Evolutionary conservation across 2,113 vertebrate genomes (phyloP), one percentile per base, ranked within the genome.

Genomic region (Sardina pilchardus): DNA sequence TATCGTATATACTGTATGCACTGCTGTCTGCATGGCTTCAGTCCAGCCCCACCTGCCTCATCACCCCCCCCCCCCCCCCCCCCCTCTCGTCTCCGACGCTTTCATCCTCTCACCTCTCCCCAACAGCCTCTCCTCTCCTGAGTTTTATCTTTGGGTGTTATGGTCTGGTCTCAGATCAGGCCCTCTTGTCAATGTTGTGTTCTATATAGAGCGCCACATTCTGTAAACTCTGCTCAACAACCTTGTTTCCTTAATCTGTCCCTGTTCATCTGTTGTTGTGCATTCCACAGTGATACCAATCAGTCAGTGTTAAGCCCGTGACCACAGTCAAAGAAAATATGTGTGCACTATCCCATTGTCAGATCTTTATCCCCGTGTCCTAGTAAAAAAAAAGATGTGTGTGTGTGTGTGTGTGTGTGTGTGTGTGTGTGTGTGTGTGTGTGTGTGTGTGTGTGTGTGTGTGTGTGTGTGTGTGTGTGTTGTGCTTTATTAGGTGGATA

Each of bases 281-380:
- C 71, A 78, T 78, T 78, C 71, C 34, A 0, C 14, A 34, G 4
- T 16, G 71, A 78, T 78, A 17, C 30, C 12, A 12, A 78, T 78
- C 14, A 78, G 71, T 78, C 71, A 78, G 34, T 78, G 71, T 78
- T 34, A 78, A 36, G 71, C 71, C 26, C 12, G 71, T 78, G 71
- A 78, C 71, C 71, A 78, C 34, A 78, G 71, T 36, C 71, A 78
- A 78, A 78, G 14, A 78, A 78, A 78, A 78, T 78, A 78, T 78
- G 71, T 78, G 71, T 78, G 71, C 71, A 36, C 71, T 34, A 78
- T 78, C 71, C 71, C 71, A 78, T 36, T 78, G 71, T 78, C 71
- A 78, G 71, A 78, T 78, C 71, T 3, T 71, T 78, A 78, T 78
- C 71, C 14, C 30, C 16, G 71, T 78, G 71, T 36, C 71, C 71